Base-by-base conservation (phyloP, 2,888 invertebrate species). In the Metalampra italica region DNA sequence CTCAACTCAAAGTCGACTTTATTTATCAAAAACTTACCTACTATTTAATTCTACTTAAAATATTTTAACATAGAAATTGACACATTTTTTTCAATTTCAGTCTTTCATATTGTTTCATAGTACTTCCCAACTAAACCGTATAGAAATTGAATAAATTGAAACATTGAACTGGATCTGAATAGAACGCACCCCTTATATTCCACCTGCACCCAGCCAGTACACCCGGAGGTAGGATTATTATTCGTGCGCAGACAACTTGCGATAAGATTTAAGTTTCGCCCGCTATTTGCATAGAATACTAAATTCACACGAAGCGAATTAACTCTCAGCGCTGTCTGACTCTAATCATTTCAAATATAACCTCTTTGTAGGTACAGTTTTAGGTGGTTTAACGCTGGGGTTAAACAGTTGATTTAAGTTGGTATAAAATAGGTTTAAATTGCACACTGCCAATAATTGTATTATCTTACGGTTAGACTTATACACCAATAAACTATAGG, bases 251-350 rank as follows among this genome's bases (percentile, higher is more conserved):
- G 54, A 60, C 60, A 69, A 69, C 66, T 71, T 55, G 56, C 58
- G 65, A 63, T 65, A 68, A 74, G 72, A 70, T 68, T 71, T 66
- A 68, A 70, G 66, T 72, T 72, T 66, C 57, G 55, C 48, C 55
- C 47, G 54, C 46, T 53, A 71, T 74, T 74, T 71, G 72, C 73
- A 71, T 74, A 61, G 62, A 68, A 65, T 71, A 71, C 65, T 67
- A 68, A 65, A 66, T 71, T 68, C 63, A 56, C 51, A 54, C 51
- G 43, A 43, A 46, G 32, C 47, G 53, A 52, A 54, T 51, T 59
- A 56, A 54, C 51, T 53, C 54, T 34, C 47, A 34, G 52, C 50
- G 51, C 54, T 58, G 57, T 57, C 56, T 55, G 56, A 54, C 52
- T 48, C 49, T 54, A 52, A 56, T 55, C 44, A 56, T 54, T 56